These are phyloP conservation scores for Drosophila siamana DNA, from an alignment of 2,888 invertebrate genomes.

Conservation along the genomic window DNA sequence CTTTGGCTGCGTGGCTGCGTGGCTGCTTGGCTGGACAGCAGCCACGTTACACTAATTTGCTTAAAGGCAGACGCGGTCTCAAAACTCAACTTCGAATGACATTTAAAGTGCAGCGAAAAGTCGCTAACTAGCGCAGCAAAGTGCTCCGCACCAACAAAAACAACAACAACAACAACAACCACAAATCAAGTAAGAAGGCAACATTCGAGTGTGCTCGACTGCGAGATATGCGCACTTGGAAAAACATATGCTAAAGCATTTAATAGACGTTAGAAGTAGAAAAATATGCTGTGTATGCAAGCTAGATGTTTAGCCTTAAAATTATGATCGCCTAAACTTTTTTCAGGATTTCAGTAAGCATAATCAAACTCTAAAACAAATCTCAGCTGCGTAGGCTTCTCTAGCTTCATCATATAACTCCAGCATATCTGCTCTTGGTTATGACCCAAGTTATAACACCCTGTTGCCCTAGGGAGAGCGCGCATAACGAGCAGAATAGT, in stretches of 20 bases:
- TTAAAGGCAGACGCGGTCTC: conserved; percentile 68
- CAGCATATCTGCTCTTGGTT: too few relatives aligned
- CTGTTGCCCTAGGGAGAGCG: background rate
- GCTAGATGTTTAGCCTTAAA: too few relatives aligned
- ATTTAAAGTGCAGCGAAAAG: conserved; percentile 79
- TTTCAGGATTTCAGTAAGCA: too few relatives aligned
- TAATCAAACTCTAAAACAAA: too few relatives aligned
- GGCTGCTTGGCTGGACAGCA: conserved; percentile 32
- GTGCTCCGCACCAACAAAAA: conserved; percentile 1
- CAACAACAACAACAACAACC: conserved; percentile 2
- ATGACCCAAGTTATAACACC: background rate
- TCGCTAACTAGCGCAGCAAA: conserved; percentile 68
- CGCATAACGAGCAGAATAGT: background rate
- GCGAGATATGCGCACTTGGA: background rate
- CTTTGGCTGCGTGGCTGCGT: conserved; percentile 15
- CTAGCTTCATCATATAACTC: too few relatives aligned
- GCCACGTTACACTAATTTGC: conserved; percentile 68
- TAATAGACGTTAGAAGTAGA: too few relatives aligned
- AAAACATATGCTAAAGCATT: too few relatives aligned
- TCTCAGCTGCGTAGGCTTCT: too few relatives aligned
- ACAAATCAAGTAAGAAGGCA: background rate
- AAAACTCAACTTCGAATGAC: conserved; percentile 69
- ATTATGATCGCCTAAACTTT: too few relatives aligned
- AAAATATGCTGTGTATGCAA: too few relatives aligned
- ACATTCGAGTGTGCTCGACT: background rate